Percentiles rank a stretch among this genome's conserved stretches.
Evolutionary conservation across 2,113 vertebrate genomes (phyloP).

Genomic region (Lampris incognitus): DNA sequence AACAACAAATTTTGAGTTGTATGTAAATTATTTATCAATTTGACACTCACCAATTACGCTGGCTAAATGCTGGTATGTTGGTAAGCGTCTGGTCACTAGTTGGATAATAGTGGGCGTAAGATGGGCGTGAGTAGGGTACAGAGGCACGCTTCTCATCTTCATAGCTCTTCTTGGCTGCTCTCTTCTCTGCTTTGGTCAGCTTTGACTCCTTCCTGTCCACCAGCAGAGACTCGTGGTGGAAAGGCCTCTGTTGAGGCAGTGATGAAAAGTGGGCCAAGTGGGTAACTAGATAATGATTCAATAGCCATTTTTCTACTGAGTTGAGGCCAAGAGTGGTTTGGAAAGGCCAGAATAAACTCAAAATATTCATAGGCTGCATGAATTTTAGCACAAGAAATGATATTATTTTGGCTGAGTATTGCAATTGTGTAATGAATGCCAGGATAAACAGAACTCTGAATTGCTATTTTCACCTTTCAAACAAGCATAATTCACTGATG

Average conservation of each 20-base stretch:
- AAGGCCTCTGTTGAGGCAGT: constrained; percentile 86
- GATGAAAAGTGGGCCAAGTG: neutral
- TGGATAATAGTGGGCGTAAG: constrained; percentile 98
- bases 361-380: neutral
- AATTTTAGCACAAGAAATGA: too few species aligned
- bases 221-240: constrained; percentile 96
- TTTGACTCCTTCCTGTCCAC: constrained; percentile 97
- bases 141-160: constrained; percentile 98
- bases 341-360: neutral
- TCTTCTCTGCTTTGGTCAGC: constrained; percentile 98
- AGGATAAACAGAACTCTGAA: too few species aligned
- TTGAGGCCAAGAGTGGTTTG: neutral
- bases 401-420: too few species aligned
- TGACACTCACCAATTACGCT: constrained; percentile 92
- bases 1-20: neutral
- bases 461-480: too few species aligned
- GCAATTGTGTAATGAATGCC: too few species aligned
- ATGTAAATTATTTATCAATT: neutral
- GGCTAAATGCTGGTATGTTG: constrained; percentile 94
- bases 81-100: constrained; percentile 91
- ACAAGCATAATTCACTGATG: too few species aligned
- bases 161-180: constrained; percentile 97
- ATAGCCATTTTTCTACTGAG: neutral
- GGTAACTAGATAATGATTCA: neutral
- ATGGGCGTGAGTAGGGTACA: constrained; percentile 94